These are phyloP conservation scores for Conus ventricosus DNA, from an alignment of 1,140 invertebrate genomes.

Conservation along the genomic window DNA sequence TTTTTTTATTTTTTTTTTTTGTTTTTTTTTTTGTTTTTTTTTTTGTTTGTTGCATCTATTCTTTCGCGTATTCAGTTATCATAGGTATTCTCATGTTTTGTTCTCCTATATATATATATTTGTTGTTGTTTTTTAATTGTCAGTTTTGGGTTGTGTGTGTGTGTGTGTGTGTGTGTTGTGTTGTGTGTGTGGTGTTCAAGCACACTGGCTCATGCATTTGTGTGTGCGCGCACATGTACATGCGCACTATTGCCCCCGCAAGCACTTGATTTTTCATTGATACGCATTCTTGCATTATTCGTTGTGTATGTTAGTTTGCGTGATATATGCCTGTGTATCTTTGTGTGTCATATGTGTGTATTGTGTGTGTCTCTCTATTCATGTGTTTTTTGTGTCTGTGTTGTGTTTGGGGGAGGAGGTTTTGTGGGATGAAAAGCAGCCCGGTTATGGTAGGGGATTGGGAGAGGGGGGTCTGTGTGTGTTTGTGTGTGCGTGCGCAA, in stretches of 20 bases:
- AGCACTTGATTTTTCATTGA: background rate
- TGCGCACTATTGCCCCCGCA: background rate
- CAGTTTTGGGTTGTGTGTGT: background rate
- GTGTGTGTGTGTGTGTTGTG: background rate
- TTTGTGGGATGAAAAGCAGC: no score
- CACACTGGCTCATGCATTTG: no score
- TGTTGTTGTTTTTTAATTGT: background rate
- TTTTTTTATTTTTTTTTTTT: background rate
- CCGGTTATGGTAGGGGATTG: no score
- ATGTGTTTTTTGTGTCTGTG: no score
- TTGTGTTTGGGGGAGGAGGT: no score
- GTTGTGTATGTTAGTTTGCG: background rate
- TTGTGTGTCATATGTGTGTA: no score
- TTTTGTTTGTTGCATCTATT: background rate
- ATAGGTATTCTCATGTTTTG: background rate
- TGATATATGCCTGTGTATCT: background rate
- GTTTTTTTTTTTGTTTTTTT: background rate
- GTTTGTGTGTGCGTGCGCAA: no score
- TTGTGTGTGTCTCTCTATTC: no score
- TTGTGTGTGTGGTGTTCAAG: background rate
- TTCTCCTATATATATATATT: no score
- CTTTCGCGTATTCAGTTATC: no score
- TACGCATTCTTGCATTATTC: no score
- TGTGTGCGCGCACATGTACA: background rate
- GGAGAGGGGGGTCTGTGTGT: no score